Percentiles rank a stretch among this genome's conserved stretches.
Conservation (phyloP, 2,113 vertebrate genomes). For the Tachysurus fulvidraco region DNA sequence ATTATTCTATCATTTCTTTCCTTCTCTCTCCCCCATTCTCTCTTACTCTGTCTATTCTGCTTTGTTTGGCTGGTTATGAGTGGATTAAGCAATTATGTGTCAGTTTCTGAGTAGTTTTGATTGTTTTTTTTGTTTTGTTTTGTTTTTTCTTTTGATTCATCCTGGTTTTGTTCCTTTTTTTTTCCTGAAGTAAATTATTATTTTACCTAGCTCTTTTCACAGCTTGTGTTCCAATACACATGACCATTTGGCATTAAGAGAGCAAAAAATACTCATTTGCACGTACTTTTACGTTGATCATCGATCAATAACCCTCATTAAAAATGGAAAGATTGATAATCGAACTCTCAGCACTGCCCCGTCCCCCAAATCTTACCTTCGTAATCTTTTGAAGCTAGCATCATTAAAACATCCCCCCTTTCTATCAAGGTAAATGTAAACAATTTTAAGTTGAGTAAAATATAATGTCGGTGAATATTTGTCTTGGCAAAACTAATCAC, state of each 20-base stretch:
- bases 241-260: constrained; percentile 18
- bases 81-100: constrained; percentile 92
- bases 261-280: background rate
- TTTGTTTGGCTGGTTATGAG: constrained; percentile 99
- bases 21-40: constrained; percentile 40
- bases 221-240: constrained; percentile 78
- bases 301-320: too few species aligned
- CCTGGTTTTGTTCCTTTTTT: constrained; percentile 78
- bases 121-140: constrained; percentile 77
- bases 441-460: background rate
- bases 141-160: constrained; percentile 63
- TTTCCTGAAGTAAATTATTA: constrained; percentile 91
- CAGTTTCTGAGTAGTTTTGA: constrained; percentile 89
- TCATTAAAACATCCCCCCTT: too few species aligned
- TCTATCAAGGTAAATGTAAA: background rate
- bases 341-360: background rate
- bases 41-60: constrained; percentile 77
- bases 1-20: constrained; percentile 67
- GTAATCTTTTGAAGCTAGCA: background rate
- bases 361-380: background rate
- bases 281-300: too few species aligned
- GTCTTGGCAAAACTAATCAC: background rate
- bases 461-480: background rate
- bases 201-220: constrained; percentile 98
- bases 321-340: background rate